Evolutionary conservation across 2,797 vertebrate genomes (phyloP).

Genomic region (Anableps anableps): DNA sequence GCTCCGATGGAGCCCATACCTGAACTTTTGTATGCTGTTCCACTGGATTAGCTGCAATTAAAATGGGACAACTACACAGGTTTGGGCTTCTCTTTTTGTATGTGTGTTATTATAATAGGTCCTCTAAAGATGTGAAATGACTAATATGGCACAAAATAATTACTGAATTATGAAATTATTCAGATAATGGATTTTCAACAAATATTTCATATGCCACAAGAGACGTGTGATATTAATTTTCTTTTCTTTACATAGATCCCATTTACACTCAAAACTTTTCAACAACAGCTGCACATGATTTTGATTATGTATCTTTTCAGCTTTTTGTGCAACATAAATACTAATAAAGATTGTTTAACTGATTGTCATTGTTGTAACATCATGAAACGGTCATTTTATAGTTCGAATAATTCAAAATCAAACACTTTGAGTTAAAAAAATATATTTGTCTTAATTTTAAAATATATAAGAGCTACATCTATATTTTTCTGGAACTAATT

Average conservation of each 20-base stretch:
- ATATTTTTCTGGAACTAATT: neutral
- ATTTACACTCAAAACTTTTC: neutral
- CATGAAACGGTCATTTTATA: neutral
- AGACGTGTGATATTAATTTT: neutral
- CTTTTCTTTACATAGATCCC: neutral
- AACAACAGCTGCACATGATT: neutral
- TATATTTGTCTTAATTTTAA: neutral
- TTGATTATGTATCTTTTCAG: neutral
- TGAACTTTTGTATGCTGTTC: neutral
- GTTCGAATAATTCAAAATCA: neutral
- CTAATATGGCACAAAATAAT: neutral
- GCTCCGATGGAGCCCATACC: neutral
- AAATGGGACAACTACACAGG: neutral
- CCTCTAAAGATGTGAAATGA: neutral
- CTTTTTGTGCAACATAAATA: neutral
- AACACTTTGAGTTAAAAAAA: neutral
- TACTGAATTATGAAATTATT: neutral
- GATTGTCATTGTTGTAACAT: neutral
- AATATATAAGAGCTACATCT: neutral
- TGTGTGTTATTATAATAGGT: neutral
- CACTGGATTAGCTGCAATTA: neutral
- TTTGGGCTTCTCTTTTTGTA: neutral
- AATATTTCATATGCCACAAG: neutral
- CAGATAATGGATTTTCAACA: neutral
- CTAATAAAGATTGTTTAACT: neutral